Base-by-base conservation (phyloP, 1,140 invertebrate species). In the Ruditapes philippinarum region DNA sequence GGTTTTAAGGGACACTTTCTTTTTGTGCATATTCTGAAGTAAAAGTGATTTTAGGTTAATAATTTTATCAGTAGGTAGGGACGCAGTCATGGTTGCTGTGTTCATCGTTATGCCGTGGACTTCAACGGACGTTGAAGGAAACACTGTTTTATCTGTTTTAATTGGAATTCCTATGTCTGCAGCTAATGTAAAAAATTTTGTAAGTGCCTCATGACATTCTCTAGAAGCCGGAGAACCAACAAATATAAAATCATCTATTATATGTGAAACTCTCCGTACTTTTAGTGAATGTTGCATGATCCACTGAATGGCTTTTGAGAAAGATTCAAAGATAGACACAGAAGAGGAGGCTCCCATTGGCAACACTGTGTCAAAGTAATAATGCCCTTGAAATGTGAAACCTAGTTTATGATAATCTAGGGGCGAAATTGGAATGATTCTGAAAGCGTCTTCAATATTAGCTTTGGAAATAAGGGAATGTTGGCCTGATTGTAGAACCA, bases 241-340 rank as follows among this genome's bases (percentile, higher is more conserved):
- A 65, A 83, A 84, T 36, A 89, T 51, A 42, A 89, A 84, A 78
- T 89, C 88, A 84, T 89, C 88, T 22, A 83, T 28, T 5, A 89
- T 49, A 36, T 85, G 80, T 11, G 88, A 84, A 19, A 89, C 54
- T 7, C 42, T 12, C 22, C 9, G 4, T 31, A 70, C 28, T 2
- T 54, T 25, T 19, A 40, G 38, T 73, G 49, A 65, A 25, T 74
- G 38, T 9, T 14, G 5, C 38, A 81, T 11, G 17, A 88, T 89
- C 79, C 80, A 83, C 42, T 89, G 88, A 17, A 89, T 19, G 19
- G 62, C 45, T 17, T 22, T 42, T 3, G 31, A 51, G 31, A 89
- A 65, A 14, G 33, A 38, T 80, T 88, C 85, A 68, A 79, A 88
- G 42, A 88, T 78, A 4, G 22, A 12, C 25, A 28, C 25, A 40